These are phyloP conservation scores for Mormoops blainvillei DNA, from an alignment of 2,113 vertebrate species.

Conservation along the genomic window DNA sequence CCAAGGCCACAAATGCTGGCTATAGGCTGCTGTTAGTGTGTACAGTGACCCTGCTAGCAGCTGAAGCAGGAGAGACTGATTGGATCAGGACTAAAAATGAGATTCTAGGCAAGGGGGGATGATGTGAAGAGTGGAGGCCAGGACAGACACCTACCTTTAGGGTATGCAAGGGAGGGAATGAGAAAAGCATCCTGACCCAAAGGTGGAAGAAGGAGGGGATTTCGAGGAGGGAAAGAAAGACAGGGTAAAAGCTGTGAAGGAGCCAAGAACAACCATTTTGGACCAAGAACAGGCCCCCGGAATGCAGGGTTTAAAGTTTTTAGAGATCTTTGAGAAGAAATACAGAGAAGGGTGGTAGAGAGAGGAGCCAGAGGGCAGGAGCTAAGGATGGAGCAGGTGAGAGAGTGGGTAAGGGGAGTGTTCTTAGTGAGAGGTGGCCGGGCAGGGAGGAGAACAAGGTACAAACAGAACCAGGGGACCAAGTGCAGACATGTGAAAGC, in stretches of 20 bases:
- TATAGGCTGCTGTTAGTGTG: not conserved
- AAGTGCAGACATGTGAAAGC: not conserved
- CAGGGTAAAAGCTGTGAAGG: not conserved
- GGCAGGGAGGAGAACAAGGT: not conserved
- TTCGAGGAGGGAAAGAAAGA: not conserved
- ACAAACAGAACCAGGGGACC: not conserved
- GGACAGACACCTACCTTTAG: not conserved
- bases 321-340: not conserved
- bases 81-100: not conserved
- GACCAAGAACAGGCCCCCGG: not conserved
- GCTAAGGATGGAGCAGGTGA: not conserved
- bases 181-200: not conserved
- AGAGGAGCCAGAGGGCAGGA: not conserved
- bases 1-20: not conserved
- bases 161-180: not conserved
- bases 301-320: not conserved
- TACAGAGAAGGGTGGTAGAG: not conserved
- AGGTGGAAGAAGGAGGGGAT: not conserved
- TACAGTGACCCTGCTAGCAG: not conserved
- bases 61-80: not conserved
- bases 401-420: not conserved
- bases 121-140: not conserved
- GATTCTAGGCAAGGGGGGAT: fast-evolving
- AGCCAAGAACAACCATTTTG: not conserved
- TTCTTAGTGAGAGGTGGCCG: not conserved